phyloP scores from a whole-genome alignment of 2,888 invertebrate species.

The Opisthograptis luteolata region DNA sequence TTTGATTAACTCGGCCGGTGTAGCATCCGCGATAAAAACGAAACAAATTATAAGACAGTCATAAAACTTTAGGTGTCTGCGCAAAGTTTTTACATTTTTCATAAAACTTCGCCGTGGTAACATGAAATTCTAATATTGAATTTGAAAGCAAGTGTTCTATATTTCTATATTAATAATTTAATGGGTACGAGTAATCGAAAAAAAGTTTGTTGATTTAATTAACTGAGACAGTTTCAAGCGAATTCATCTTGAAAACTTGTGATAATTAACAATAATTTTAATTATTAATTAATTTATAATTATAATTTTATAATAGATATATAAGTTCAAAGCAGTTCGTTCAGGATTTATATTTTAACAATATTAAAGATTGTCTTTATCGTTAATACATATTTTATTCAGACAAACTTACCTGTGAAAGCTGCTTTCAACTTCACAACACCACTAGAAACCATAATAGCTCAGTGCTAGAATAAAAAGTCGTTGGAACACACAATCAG shows the following conservation, averaged over 20 bases:
- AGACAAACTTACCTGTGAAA: no score
- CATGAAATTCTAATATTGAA: slow-evolving; percentile 83
- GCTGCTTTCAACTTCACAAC: no score
- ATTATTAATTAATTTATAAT: no score
- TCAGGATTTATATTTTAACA: no score
- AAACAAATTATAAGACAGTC: slow-evolving; percentile 81
- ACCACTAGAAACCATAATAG: no score
- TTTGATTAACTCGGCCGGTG: slow-evolving; percentile 61
- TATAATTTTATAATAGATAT: no score
- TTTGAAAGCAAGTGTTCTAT: slow-evolving; percentile 72
- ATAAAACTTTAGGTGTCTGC: slow-evolving; percentile 81
- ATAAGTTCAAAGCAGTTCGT: not conserved
- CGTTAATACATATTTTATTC: no score
- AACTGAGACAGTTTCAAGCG: slow-evolving; percentile 7
- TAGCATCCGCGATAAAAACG: slow-evolving; percentile 71
- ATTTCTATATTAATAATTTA: slow-evolving; percentile 26
- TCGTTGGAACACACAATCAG: no score
- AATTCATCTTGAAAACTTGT: not conserved
- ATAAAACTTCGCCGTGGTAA: slow-evolving; percentile 76
- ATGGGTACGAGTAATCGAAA: slow-evolving; percentile 16
- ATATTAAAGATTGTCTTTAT: no score
- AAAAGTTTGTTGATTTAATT: slow-evolving; percentile 5
- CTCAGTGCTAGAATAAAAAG: no score
- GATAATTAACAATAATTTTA: no score
- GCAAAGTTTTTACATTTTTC: slow-evolving; percentile 82